Percentiles rank a stretch among this genome's conserved stretches.
Conservation (phyloP, 1,140 invertebrate species). For the Aphelenchoides fujianensis region DNA sequence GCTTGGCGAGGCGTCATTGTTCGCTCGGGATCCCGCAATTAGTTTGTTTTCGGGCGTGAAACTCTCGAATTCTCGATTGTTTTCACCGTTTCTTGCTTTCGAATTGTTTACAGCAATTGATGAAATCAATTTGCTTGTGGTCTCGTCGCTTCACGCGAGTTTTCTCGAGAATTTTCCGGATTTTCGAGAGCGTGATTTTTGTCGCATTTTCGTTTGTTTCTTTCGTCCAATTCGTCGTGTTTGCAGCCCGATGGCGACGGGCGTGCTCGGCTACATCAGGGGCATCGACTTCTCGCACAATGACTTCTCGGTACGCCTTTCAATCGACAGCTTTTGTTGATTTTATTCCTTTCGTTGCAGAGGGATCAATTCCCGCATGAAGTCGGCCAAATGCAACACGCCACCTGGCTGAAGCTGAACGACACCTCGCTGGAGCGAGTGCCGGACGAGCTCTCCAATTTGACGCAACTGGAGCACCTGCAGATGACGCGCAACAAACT, state of each 20-base stretch:
- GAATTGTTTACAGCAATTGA: no score
- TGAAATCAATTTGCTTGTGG: no score
- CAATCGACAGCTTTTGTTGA: no score
- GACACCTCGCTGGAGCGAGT: constrained; percentile 80
- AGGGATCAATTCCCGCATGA: constrained; percentile 85
- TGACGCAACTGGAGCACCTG: constrained; percentile 92
- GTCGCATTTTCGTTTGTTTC: no score
- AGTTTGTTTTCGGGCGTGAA: no score
- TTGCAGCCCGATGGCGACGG: constrained; percentile 69
- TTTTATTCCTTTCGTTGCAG: constrained; percentile 67
- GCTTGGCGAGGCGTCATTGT: neutral
- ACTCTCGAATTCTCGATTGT: no score
- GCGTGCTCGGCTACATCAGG: constrained; percentile 91
- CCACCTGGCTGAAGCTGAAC: constrained; percentile 96
- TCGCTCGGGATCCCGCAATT: no score
- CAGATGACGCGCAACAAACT: constrained; percentile 85
- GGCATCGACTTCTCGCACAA: constrained; percentile 94
- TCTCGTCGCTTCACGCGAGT: no score
- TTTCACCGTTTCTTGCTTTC: no score
- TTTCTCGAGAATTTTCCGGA: neutral
- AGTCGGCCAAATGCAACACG: constrained; percentile 87
- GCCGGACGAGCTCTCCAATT: constrained; percentile 86
- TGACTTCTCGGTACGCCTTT: constrained; percentile 84
- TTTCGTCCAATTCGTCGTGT: neutral
- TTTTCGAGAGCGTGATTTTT: no score